Conservation (phyloP, 2,888 invertebrate genomes). For the Melanostoma scalare region DNA sequence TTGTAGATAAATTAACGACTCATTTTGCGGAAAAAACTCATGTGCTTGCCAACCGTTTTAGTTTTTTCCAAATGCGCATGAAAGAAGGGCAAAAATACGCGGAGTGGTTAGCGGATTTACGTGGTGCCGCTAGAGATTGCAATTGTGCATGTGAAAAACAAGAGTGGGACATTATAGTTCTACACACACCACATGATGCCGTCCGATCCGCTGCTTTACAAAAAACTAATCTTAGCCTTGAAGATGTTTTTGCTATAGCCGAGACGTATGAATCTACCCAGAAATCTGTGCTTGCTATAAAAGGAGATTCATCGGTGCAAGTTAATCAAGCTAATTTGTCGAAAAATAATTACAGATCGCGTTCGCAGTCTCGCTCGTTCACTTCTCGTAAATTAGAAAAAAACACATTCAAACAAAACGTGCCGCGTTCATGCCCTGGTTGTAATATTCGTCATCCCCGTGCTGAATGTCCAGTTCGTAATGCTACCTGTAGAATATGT, state of each 20-base stretch:
- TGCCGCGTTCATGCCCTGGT: too few relatives aligned
- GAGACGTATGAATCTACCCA: slow-evolving; percentile 47
- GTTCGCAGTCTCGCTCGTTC: background rate
- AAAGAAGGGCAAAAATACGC: background rate
- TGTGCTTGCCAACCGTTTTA: slow-evolving; percentile 37
- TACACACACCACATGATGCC: slow-evolving; percentile 46
- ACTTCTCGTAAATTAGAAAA: background rate
- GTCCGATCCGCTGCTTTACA: slow-evolving; percentile 42
- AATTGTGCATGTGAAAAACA: background rate
- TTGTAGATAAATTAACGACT: background rate
- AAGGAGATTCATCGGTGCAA: slow-evolving; percentile 1
- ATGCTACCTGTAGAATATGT: slow-evolving; percentile 2
- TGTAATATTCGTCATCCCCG: slow-evolving; percentile 1
- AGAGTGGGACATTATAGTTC: slow-evolving; percentile 49
- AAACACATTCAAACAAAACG: too few relatives aligned
- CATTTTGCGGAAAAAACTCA: slow-evolving; percentile 29
- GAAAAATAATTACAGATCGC: background rate
- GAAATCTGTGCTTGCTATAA: slow-evolving; percentile 21
- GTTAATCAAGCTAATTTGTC: background rate
- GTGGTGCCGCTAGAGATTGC: background rate
- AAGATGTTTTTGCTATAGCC: slow-evolving; percentile 29
- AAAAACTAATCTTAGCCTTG: slow-evolving; percentile 28
- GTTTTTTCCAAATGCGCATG: slow-evolving; percentile 42
- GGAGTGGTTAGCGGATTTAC: background rate
- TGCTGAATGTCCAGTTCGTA: background rate